A percentile compares a stretch with the other conserved stretches of the same genome.
Conservation (phyloP, 2,797 vertebrate species). For the Sebastes matsubarae region DNA sequence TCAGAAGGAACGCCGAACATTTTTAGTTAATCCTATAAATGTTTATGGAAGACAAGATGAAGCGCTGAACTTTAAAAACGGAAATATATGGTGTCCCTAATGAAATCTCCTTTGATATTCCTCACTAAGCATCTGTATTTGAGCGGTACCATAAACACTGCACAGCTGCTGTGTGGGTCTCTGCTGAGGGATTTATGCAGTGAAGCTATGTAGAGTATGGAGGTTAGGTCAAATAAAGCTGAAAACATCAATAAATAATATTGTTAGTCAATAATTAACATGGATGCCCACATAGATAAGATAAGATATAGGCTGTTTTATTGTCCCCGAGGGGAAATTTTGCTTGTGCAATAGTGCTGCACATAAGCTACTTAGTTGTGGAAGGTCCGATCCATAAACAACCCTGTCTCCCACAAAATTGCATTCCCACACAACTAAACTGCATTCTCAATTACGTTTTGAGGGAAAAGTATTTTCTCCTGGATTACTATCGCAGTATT, state of each 20-base stretch:
- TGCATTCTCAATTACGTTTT: no score
- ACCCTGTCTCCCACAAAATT: no score
- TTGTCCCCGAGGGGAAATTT: no score
- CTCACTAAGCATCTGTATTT: constrained; percentile 21
- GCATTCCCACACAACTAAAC: no score
- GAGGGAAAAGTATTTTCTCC: no score
- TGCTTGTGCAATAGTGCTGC: no score
- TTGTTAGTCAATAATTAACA: constrained; percentile 9
- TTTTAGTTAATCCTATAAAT: constrained; percentile 52
- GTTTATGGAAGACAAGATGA: constrained; percentile 46
- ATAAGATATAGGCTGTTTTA: no score
- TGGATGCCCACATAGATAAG: background rate
- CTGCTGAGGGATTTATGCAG: background rate
- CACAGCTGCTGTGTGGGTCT: background rate
- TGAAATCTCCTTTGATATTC: constrained; percentile 29
- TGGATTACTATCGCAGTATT: no score
- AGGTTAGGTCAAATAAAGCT: background rate
- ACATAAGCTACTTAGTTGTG: no score
- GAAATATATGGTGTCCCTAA: background rate
- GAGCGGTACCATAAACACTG: background rate
- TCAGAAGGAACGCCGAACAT: constrained; percentile 34
- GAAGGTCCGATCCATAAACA: no score
- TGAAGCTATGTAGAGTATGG: background rate
- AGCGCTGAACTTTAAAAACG: background rate
- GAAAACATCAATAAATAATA: constrained; percentile 2